Evolutionary conservation across 2,888 invertebrate species (phyloP).

Genomic region (Hydrotaea cyrtoneurina): DNA sequence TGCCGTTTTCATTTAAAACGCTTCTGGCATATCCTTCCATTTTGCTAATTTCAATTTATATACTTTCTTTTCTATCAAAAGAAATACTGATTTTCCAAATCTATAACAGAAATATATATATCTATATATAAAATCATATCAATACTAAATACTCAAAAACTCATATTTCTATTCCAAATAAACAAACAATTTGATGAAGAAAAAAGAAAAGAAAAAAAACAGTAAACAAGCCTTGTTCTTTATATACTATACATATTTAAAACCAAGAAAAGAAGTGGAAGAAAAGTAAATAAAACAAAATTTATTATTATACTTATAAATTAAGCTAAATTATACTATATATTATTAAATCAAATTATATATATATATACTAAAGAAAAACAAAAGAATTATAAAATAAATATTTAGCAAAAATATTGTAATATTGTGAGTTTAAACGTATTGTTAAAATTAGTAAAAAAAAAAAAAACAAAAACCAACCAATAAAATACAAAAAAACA

Average conservation of each 20-base stretch:
- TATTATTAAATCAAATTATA: conserved; percentile 47
- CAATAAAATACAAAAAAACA: conserved; percentile 55
- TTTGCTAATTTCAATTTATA: background rate
- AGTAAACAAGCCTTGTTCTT: conserved; percentile 71
- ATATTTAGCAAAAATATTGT: conserved; percentile 80
- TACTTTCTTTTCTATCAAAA: background rate
- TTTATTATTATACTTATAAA: conserved; percentile 73
- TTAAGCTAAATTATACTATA: conserved; percentile 68
- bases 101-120: conserved; percentile 38
- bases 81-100: conserved; percentile 23
- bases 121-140: conserved; percentile 62
- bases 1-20: background rate
- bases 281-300: conserved; percentile 69
- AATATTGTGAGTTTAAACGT: conserved; percentile 79
- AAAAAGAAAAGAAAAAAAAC: conserved; percentile 57
- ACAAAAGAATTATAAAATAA: conserved; percentile 69
- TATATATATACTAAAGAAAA: conserved; percentile 70
- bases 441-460: conserved; percentile 77
- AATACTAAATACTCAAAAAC: conserved; percentile 64
- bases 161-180: conserved; percentile 59
- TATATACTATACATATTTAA: conserved; percentile 68
- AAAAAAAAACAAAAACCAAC: too few relatives aligned
- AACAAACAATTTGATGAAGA: conserved; percentile 62
- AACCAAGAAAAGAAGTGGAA: conserved; percentile 16
- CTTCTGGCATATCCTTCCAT: too few relatives aligned